Percentiles rank a stretch among this genome's conserved stretches.
Conservation (phyloP, 53 echinoderm and acorn worm genomes). For the Paracentrotus lividus region DNA sequence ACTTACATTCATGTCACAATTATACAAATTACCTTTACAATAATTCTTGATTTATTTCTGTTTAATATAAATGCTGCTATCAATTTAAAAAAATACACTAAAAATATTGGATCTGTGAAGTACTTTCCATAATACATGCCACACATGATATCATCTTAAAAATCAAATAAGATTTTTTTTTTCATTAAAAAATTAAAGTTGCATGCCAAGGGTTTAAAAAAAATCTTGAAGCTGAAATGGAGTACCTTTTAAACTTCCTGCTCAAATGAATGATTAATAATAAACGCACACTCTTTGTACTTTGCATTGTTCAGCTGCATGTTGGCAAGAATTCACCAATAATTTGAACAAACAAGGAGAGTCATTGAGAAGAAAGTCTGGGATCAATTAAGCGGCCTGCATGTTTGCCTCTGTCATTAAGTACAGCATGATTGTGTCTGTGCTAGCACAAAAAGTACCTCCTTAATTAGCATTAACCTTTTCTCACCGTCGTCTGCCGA, state of each 20-base stretch:
- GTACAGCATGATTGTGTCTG: background rate
- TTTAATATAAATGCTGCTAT: too few relatives aligned
- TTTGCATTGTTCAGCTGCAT: slow-evolving; percentile 1
- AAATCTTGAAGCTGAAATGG: background rate
- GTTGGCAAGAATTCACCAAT: slow-evolving; percentile 27
- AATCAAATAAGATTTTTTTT: too few relatives aligned
- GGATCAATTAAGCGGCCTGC: slow-evolving; percentile 6
- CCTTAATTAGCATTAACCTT: slow-evolving; percentile 64
- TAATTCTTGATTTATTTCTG: too few relatives aligned
- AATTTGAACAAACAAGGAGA: slow-evolving; percentile 27
- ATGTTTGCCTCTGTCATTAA: slow-evolving; percentile 36
- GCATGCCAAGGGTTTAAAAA: too few relatives aligned
- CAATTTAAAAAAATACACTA: too few relatives aligned
- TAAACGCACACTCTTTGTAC: background rate
- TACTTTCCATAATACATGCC: too few relatives aligned
- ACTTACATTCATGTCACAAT: too few relatives aligned
- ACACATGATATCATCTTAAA: too few relatives aligned
- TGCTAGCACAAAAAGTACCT: slow-evolving; percentile 38
- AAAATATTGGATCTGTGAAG: too few relatives aligned
- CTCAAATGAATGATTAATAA: background rate
- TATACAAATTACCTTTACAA: too few relatives aligned
- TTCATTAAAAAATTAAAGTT: too few relatives aligned
- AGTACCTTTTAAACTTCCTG: slow-evolving; percentile 7
- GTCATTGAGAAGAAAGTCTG: slow-evolving; percentile 2
- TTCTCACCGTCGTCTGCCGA: background rate